Base-by-base conservation (phyloP, 2,797 vertebrate species). In the Sebastes paucispinis region DNA sequence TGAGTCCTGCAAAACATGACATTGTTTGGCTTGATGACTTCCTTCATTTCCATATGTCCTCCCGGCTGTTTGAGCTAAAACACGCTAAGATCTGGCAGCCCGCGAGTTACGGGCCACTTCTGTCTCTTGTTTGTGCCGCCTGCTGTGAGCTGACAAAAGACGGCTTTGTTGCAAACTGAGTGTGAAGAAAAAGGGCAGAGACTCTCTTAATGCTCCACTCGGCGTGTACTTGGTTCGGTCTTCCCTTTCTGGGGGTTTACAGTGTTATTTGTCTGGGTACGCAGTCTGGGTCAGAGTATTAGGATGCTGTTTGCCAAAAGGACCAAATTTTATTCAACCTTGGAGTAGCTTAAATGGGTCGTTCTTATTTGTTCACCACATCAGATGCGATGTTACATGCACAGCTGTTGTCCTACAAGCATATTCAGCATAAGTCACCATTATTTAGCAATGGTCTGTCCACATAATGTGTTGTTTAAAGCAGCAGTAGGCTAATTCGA, bases 141-240 rank as follows among this genome's bases (percentile, higher is more conserved):
- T 83, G 86, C 87, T 90, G 83, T 55, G 83, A 85, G 73, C 77
- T 16, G 63, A 94, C 90, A 93, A 90, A 93, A 83, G 84, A 84
- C 31, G 79, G 74, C 85, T 92, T 90, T 93, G 91, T 94, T 81
- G 81, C 74, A 83, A 73, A 69, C 8, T 3, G 54, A 87, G 80
- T 65, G 81, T 69, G 77, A 84, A 80, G 57, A 81, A 81, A 82
- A 77, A 73, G 4, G 3, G 25, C 71, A 0, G 31, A 79, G 77
- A 75, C 60, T 64, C 66, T 69, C 5, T 84, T 77, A 78, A 82
- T 59, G 57, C 77, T 66, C 74, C 25, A 73, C 79, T 81, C 75
- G 24, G 5, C 64, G 64, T 87, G 84, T 66, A 54, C 65, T 55
- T 32, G 29, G 55, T 69, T 79, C 29, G 16, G 60, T 73, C 55